Evolutionary conservation across 2,888 invertebrate species (phyloP).

Genomic region (Furcula furcula): DNA sequence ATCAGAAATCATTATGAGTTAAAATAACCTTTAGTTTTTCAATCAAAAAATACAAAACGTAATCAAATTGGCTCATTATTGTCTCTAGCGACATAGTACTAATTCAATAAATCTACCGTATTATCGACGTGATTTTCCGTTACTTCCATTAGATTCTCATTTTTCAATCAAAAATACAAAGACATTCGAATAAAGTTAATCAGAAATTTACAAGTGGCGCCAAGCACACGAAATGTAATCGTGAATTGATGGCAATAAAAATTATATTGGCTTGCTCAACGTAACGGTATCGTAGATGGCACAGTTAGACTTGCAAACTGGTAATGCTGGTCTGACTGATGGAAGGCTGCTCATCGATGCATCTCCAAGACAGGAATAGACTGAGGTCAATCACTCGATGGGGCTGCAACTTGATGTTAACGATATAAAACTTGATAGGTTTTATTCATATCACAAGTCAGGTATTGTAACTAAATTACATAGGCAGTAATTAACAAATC

Average conservation of each 20-base stretch:
- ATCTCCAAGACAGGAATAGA: conserved; percentile 25
- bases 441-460: too few relatives aligned
- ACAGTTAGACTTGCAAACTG: conserved; percentile 35
- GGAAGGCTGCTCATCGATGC: conserved; percentile 26
- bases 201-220: too few relatives aligned
- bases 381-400: conserved; percentile 24
- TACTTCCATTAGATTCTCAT: too few relatives aligned
- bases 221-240: conserved; percentile 22
- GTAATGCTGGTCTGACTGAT: conserved; percentile 29
- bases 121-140: too few relatives aligned
- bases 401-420: conserved; percentile 18
- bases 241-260: conserved; percentile 28
- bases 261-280: conserved; percentile 18
- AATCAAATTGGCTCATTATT: too few relatives aligned
- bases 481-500: too few relatives aligned
- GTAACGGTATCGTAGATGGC: conserved; percentile 34
- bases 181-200: neutral
- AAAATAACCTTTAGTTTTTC: too few relatives aligned
- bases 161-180: conserved; percentile 11
- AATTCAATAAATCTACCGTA: too few relatives aligned
- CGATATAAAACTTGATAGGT: conserved; percentile 10
- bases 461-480: too few relatives aligned
- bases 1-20: too few relatives aligned
- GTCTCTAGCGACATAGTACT: too few relatives aligned
- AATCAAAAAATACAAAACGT: too few relatives aligned